A percentile compares a stretch with the other conserved stretches of the same genome.
These are phyloP conservation scores for Diadema setosum DNA, from an alignment of 35 echinoderm and acorn worm species.

Conservation along the genomic window DNA sequence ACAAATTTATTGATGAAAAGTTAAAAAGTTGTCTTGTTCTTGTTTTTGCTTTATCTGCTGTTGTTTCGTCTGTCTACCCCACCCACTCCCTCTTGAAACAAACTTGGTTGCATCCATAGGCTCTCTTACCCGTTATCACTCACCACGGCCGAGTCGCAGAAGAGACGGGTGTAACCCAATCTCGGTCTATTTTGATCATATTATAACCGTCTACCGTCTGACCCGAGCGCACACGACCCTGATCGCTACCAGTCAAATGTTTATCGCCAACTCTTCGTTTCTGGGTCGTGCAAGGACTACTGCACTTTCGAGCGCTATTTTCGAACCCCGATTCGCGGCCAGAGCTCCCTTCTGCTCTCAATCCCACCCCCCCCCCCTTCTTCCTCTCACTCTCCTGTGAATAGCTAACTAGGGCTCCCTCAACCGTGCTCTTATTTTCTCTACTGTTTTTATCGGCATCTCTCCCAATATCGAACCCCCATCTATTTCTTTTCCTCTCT, in stretches of 20 bases:
- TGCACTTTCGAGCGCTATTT: neutral
- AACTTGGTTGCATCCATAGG: too few species aligned
- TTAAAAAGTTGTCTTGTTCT: too few species aligned
- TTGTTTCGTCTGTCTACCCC: too few species aligned
- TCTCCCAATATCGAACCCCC: neutral
- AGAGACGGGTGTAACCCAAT: neutral
- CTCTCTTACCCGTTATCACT: conserved; percentile 8
- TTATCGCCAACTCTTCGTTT: neutral
- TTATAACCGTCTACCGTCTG: neutral
- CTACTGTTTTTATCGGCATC: neutral
- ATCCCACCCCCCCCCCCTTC: neutral
- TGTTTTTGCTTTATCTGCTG: too few species aligned
- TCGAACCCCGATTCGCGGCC: neutral
- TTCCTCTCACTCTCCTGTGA: neutral
- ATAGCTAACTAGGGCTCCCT: neutral
- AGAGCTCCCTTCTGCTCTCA: neutral
- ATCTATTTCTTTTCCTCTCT: neutral
- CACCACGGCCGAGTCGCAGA: neutral
- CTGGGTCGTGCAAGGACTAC: conserved; percentile 6
- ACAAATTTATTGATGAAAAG: too few species aligned
- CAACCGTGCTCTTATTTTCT: neutral
- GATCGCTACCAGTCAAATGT: conserved; percentile 4
- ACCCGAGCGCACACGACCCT: neutral
- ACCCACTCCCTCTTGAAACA: too few species aligned
- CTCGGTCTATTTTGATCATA: neutral